These are phyloP conservation scores for Rhagium mordax DNA, from an alignment of 2,888 invertebrate species.

Conservation along the genomic window DNA sequence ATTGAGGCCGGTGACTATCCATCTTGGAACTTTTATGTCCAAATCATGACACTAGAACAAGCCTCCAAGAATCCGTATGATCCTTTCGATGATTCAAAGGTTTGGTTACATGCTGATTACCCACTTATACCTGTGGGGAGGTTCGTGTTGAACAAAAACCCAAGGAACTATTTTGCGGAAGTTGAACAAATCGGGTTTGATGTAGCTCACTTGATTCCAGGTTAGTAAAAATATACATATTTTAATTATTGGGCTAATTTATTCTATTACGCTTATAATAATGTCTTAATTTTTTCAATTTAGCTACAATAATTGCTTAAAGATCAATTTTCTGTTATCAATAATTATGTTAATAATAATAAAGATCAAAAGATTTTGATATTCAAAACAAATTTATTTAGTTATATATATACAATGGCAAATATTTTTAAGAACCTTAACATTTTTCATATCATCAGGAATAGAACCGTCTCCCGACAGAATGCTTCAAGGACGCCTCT, in stretches of 20 bases:
- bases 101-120: slow-evolving; percentile 91
- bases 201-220: slow-evolving; percentile 89
- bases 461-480: slow-evolving; percentile 95
- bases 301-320: too few species aligned
- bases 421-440: too few species aligned
- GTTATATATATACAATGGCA: too few species aligned
- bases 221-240: slow-evolving; percentile 44
- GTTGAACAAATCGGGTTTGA: slow-evolving; percentile 94
- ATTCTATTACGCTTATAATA: too few species aligned
- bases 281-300: too few species aligned
- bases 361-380: too few species aligned
- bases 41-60: slow-evolving; percentile 90
- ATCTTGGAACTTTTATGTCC: slow-evolving; percentile 87
- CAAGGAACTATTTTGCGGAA: slow-evolving; percentile 93
- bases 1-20: slow-evolving; percentile 83
- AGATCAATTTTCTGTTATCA: too few species aligned
- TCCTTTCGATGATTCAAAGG: slow-evolving; percentile 95
- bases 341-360: too few species aligned
- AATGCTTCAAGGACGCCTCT: slow-evolving; percentile 91
- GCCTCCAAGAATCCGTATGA: slow-evolving; percentile 86
- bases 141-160: slow-evolving; percentile 89
- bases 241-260: too few species aligned
- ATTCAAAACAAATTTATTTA: too few species aligned
- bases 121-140: slow-evolving; percentile 92
- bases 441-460: slow-evolving; percentile 73